A percentile compares a stretch with the other conserved stretches of the same genome.
phyloP scores from a whole-genome alignment of 2,797 vertebrate species.

The Sebastes minor region DNA sequence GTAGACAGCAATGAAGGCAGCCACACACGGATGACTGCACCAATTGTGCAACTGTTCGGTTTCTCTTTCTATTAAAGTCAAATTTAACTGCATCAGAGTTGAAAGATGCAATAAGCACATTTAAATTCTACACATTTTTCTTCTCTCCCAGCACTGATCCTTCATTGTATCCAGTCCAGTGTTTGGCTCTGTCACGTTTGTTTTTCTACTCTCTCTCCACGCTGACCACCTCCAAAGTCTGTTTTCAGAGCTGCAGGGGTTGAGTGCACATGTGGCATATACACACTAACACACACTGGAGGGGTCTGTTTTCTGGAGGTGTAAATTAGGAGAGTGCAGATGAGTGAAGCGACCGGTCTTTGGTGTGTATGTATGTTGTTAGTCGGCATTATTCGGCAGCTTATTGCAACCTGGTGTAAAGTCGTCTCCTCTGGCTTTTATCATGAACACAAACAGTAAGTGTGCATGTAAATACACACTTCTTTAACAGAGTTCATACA shows the following conservation, averaged over 20 bases:
- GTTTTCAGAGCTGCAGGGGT: slow-evolving; percentile 53
- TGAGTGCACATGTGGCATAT: slow-evolving; percentile 37
- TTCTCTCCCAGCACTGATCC: neutral
- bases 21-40: neutral
- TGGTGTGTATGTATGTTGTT: slow-evolving; percentile 18
- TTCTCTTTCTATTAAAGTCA: neutral
- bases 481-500: neutral
- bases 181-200: slow-evolving; percentile 32
- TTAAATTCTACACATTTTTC: neutral
- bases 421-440: slow-evolving; percentile 2
- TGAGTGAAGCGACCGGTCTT: slow-evolving; percentile 6
- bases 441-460: slow-evolving; percentile 31
- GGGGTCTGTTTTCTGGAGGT: slow-evolving; percentile 39
- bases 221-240: slow-evolving; percentile 38
- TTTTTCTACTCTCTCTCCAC: slow-evolving; percentile 37
- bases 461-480: neutral
- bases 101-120: neutral
- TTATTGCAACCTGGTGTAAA: slow-evolving; percentile 29
- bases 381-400: slow-evolving; percentile 13
- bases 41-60: neutral
- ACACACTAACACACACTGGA: slow-evolving; percentile 42
- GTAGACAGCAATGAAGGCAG: neutral
- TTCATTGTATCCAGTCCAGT: slow-evolving; percentile 18
- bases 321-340: slow-evolving; percentile 36
- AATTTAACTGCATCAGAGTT: neutral